Percentiles rank a stretch among this genome's conserved stretches.
These are phyloP conservation scores for Pollimyrus isidori DNA, from an alignment of 2,113 vertebrate genomes.

Conservation along the genomic window DNA sequence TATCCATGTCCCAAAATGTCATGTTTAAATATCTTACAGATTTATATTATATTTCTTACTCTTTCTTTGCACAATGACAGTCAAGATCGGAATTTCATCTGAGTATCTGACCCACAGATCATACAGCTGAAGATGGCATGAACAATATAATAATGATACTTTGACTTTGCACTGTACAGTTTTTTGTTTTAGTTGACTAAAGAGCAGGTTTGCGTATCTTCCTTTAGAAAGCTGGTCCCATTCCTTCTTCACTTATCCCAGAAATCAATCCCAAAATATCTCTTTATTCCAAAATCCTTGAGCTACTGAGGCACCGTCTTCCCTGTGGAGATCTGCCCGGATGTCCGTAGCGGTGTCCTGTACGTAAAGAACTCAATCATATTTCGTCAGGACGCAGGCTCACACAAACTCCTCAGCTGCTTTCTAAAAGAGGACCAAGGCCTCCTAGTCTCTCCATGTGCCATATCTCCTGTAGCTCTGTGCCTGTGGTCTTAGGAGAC, in stretches of 20 bases:
- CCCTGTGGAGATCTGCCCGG: background rate
- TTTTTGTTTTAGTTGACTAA: background rate
- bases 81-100: background rate
- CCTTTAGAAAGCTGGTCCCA: background rate
- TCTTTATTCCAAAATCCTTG: background rate
- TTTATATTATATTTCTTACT: background rate
- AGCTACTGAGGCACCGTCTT: background rate
- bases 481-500: background rate
- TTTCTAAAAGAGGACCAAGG: background rate
- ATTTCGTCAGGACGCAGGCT: background rate
- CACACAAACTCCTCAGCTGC: background rate
- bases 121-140: background rate
- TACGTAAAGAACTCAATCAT: background rate
- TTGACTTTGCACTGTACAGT: background rate
- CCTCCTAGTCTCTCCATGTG: background rate
- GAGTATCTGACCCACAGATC: background rate
- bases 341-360: background rate
- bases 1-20: background rate
- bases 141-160: background rate
- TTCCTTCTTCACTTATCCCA: background rate
- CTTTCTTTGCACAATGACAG: background rate
- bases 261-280: background rate
- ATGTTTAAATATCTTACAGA: background rate
- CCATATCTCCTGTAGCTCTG: background rate
- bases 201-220: background rate